These are phyloP conservation scores for Melanotaenia pygmaea DNA, from an alignment of 2,797 vertebrate species.

Conservation along the genomic window DNA sequence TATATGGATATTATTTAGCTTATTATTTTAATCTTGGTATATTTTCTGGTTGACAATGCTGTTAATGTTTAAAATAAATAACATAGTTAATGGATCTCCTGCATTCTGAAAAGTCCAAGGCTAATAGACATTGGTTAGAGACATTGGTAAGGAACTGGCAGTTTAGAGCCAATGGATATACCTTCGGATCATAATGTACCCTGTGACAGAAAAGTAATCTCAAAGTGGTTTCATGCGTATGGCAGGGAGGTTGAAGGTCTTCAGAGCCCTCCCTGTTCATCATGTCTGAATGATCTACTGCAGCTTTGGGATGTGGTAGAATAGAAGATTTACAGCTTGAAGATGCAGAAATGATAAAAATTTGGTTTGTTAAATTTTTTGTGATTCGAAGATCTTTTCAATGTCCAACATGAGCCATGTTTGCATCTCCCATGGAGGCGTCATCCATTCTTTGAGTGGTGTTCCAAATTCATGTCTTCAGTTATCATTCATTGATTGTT, in stretches of 20 bases:
- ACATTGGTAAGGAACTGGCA: constrained; percentile 1
- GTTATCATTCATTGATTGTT: too few species aligned
- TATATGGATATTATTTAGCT: constrained; percentile 1
- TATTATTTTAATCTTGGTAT: background rate
- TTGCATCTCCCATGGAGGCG: background rate
- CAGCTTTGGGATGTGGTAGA: background rate
- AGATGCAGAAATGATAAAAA: background rate
- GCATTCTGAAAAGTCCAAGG: constrained; percentile 10
- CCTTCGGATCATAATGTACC: background rate
- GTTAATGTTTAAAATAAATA: background rate
- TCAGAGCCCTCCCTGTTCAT: background rate
- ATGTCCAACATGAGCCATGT: too few species aligned
- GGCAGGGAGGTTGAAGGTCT: background rate
- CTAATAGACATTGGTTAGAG: background rate
- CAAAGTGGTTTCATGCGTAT: constrained; percentile 5
- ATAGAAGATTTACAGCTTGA: background rate
- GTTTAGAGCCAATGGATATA: constrained; percentile 10
- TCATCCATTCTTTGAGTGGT: background rate
- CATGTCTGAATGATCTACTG: background rate
- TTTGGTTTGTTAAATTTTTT: background rate
- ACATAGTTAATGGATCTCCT: background rate
- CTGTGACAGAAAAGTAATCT: constrained; percentile 5
- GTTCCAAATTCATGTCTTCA: too few species aligned
- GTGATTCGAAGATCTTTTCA: too few species aligned
- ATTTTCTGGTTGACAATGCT: background rate